Conservation (phyloP, 1,140 invertebrate genomes). For the Mercenaria mercenaria region DNA sequence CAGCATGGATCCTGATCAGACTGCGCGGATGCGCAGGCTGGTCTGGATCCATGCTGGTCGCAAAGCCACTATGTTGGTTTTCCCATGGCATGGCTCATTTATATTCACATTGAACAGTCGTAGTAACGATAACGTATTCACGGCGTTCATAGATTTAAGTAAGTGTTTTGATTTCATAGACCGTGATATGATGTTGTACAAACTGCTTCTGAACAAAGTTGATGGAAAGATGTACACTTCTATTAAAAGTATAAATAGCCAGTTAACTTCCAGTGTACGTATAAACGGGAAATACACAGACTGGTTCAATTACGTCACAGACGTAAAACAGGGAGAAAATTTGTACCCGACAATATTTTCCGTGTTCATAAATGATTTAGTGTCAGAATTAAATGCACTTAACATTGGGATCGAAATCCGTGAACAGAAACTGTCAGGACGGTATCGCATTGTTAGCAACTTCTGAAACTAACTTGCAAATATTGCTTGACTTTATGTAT, state of each 20-base stretch:
- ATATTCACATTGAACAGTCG: too few species aligned
- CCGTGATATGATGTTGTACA: too few species aligned
- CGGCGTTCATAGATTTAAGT: too few species aligned
- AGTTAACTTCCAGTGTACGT: background rate
- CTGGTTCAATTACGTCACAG: background rate
- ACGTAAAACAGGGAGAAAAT: slow-evolving; percentile 37
- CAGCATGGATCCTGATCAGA: too few species aligned
- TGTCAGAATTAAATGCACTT: slow-evolving; percentile 35
- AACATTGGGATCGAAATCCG: background rate
- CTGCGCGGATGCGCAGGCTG: too few species aligned
- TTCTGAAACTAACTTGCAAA: background rate
- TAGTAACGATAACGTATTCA: slow-evolving; percentile 2
- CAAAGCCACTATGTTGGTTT: too few species aligned
- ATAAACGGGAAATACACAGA: too few species aligned
- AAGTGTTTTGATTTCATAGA: too few species aligned
- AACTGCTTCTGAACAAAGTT: too few species aligned
- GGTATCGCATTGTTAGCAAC: slow-evolving; percentile 3
- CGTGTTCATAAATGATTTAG: too few species aligned
- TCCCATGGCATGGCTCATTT: too few species aligned
- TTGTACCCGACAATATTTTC: slow-evolving; percentile 42
- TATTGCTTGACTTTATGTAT: background rate
- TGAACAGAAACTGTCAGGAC: background rate
- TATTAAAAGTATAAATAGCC: background rate
- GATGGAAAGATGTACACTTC: slow-evolving; percentile 7
- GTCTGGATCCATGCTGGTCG: too few species aligned